phyloP scores from a whole-genome alignment of 2,113 vertebrate species.

The Alligator sinensis region DNA sequence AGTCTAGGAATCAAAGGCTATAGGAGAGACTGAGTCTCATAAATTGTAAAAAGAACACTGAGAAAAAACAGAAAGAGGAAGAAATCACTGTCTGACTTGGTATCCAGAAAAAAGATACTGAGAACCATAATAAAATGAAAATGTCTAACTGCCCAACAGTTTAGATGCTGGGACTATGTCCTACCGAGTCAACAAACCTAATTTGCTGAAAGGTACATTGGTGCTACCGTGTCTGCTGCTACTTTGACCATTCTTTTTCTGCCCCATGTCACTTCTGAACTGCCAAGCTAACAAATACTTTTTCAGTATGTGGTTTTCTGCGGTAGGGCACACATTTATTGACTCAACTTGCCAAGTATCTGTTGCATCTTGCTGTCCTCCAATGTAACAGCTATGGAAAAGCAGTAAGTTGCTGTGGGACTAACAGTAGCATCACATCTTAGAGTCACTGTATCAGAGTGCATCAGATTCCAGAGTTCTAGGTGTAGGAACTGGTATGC shows the following conservation, averaged over 20 bases:
- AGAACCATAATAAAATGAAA: slow-evolving; percentile 60
- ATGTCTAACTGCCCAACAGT: not conserved
- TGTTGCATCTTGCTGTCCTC: not conserved
- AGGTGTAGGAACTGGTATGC: not conserved
- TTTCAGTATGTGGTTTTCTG: not conserved
- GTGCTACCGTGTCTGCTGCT: not conserved
- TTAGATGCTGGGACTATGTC: slow-evolving; percentile 5
- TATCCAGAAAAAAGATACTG: slow-evolving; percentile 31
- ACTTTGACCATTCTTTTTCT: not conserved
- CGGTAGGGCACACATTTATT: not conserved
- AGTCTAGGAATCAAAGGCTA: slow-evolving; percentile 50
- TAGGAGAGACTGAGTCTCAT: slow-evolving; percentile 32
- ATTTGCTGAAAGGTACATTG: not conserved
- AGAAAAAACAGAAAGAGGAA: slow-evolving; percentile 23
- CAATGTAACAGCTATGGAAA: not conserved
- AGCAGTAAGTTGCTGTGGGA: not conserved
- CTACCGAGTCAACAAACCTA: not conserved
- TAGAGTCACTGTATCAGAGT: not conserved
- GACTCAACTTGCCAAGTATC: not conserved
- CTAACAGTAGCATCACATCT: not conserved
- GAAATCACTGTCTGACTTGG: slow-evolving; percentile 33
- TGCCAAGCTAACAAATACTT: not conserved
- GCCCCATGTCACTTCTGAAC: not conserved
- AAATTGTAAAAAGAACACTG: slow-evolving; percentile 17
- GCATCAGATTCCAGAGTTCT: not conserved